Base-by-base conservation (phyloP, 1,140 invertebrate genomes). In the Eulimnadia texana region DNA sequence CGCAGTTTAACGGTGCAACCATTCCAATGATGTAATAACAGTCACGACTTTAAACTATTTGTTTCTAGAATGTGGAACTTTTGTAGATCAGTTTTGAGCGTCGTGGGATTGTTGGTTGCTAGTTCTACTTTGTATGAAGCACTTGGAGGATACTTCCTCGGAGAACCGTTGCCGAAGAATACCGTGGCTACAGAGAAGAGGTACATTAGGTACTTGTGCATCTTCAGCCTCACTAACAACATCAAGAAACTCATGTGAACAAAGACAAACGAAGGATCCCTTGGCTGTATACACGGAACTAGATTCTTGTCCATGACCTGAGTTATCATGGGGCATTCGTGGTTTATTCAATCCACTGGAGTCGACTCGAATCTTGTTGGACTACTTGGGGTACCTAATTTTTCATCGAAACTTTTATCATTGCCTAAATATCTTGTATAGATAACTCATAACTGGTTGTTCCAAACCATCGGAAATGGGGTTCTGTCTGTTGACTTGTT, bases 301-400 rank as follows among this genome's bases (percentile, higher is more conserved):
- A 77, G 87, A 3, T 84, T 86, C 0, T 79, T 93, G 47, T 90
- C 88, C 65, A 93, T 93, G 88, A 82, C 82, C 6, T 94, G 92
- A 91, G 88, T 95, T 0, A 88, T 96, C 51, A 79, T 93, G 1
- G 91, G 90, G 0, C 91, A 96, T 71, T 88, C 88, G 0, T 92
- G 83, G 74, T 86, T 87, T 69, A 80, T 85, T 56, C 82, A 82
- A 1, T 42, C 49, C 20, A 22, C 29, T 52, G 29, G 59, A 13
- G 28, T 23, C 20, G 29, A 63, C 19, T n/a, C 50, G 57, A 58
- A 61, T 64, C n/a, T n/a, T 3, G 23, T 11, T 22, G 16, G 10
- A 11, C 25, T 54, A 22, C 2, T 52, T 10, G 22, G 23, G 49
- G 60, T 61, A 61, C 29, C 33, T 6, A 16, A 16, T 9, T 42